These are phyloP conservation scores for Apolygus lucorum DNA, from an alignment of 1,140 invertebrate genomes.

Conservation along the genomic window DNA sequence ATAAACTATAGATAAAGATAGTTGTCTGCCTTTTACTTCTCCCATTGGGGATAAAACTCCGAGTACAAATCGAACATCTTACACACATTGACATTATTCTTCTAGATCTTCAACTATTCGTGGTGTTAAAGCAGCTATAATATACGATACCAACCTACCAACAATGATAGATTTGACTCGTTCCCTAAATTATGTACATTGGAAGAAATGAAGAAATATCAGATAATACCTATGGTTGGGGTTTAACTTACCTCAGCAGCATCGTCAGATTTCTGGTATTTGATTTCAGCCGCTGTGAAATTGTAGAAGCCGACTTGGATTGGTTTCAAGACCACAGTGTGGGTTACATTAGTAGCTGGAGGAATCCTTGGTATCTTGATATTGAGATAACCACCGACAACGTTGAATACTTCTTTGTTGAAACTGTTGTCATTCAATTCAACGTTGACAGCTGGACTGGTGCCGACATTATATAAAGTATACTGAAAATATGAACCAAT, in stretches of 20 bases:
- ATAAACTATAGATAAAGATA: no score
- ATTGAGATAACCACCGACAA: slow-evolving; percentile 73
- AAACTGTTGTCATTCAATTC: slow-evolving; percentile 83
- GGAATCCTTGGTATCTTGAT: slow-evolving; percentile 81
- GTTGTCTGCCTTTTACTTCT: no score
- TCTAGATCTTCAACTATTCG: no score
- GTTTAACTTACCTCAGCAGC: slow-evolving; percentile 53
- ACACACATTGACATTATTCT: no score
- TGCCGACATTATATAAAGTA: slow-evolving; percentile 75
- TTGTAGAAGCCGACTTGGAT: slow-evolving; percentile 91
- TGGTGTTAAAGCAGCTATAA: no score
- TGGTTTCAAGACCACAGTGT: slow-evolving; percentile 85
- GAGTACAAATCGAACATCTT: no score
- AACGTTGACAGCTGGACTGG: slow-evolving; percentile 78
- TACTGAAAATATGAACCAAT: slow-evolving; percentile 50
- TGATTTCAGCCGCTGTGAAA: slow-evolving; percentile 89
- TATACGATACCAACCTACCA: no score
- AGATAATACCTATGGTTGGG: no score
- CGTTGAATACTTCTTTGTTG: slow-evolving; percentile 76
- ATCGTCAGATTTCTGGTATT: slow-evolving; percentile 75
- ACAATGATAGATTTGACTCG: no score
- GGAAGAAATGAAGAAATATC: no score
- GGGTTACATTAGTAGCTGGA: slow-evolving; percentile 85
- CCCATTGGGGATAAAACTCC: no score
- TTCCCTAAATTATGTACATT: no score